Evolutionary conservation across 30 jellyfish, hydroid and myxozoan genomes (phyloP).

Genomic region (Nemopilema nomurai): DNA sequence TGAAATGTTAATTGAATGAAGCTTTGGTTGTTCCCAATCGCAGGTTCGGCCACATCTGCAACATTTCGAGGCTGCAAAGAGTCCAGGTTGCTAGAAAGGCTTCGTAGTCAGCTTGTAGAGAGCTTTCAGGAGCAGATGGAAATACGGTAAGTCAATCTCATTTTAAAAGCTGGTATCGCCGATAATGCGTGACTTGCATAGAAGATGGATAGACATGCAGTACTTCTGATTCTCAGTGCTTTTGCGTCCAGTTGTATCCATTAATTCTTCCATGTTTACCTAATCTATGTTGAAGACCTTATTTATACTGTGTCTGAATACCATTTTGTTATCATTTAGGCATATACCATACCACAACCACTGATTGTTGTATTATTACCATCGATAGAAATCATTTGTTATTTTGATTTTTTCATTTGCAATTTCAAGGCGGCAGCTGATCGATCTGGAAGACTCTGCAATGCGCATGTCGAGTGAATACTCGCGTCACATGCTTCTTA

Average conservation of each 20-base stretch:
- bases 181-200: no score
- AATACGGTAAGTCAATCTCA: slow-evolving; percentile 46
- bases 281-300: no score
- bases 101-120: slow-evolving; percentile 72
- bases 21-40: not conserved
- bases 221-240: no score
- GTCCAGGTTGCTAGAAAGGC: slow-evolving; percentile 66
- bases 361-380: no score
- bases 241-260: no score
- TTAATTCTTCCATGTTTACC: no score
- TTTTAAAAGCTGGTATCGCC: no score
- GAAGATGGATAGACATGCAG: no score
- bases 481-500: slow-evolving; percentile 67
- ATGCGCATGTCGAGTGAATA: slow-evolving; percentile 84
- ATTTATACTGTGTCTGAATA: no score
- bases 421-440: slow-evolving; percentile 90
- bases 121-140: slow-evolving; percentile 95
- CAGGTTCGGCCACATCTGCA: slow-evolving; percentile 66
- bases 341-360: no score
- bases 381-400: not conserved
- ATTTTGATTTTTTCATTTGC: not conserved
- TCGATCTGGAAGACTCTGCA: slow-evolving; percentile 89
- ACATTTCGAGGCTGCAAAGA: slow-evolving; percentile 80
- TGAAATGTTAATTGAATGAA: not conserved
- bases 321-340: no score